phyloP scores from a whole-genome alignment of 1,140 invertebrate genomes.

The Lamellibrachia luymesi region DNA sequence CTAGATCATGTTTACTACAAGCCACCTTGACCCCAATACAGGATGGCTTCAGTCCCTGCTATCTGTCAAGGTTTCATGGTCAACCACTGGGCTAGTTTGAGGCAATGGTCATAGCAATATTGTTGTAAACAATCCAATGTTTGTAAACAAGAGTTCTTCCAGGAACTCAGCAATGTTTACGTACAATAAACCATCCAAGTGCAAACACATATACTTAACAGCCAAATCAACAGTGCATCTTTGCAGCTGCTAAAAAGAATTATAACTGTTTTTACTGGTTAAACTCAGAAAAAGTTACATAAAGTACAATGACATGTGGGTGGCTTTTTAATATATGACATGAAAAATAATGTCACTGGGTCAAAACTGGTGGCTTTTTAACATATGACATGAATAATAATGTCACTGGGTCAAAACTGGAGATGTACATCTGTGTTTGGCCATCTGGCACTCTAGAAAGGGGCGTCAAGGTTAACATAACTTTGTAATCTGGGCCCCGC shows the following conservation, averaged over 20 bases:
- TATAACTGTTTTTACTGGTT: constrained; percentile 13
- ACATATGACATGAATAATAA: neutral
- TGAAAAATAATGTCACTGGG: neutral
- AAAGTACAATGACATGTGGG: neutral
- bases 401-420: neutral
- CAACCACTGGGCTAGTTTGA: neutral
- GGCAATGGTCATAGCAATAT: neutral
- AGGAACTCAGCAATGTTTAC: neutral
- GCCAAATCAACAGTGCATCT: neutral
- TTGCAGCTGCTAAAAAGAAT: neutral
- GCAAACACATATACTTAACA: neutral
- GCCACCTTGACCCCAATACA: neutral
- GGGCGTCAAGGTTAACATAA: no score
- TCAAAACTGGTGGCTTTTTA: neutral
- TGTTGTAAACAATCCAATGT: neutral
- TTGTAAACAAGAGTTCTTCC: neutral
- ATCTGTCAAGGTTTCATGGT: neutral
- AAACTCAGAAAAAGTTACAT: constrained; percentile 21
- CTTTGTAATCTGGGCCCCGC: no score
- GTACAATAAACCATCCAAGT: neutral
- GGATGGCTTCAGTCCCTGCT: neutral
- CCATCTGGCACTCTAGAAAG: no score
- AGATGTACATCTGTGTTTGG: no score
- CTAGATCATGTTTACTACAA: neutral
- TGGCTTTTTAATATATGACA: neutral